Base-by-base conservation (phyloP, 2,113 vertebrate species). In the Phylloscopus whistleri region DNA sequence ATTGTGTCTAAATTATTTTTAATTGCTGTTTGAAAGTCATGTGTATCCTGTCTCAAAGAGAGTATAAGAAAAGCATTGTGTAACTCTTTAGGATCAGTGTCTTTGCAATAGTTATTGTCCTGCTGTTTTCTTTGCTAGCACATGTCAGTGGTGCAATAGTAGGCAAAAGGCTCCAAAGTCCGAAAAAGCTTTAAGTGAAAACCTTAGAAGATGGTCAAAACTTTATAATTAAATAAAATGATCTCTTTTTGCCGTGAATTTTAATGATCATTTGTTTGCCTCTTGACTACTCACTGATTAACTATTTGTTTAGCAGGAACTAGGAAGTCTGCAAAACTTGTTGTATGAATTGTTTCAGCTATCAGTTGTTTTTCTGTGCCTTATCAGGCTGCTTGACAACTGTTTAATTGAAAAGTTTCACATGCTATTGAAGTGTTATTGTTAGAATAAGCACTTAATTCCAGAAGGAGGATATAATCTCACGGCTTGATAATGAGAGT, bases 361-460 rank as follows among this genome's bases (percentile, higher is more conserved):
- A 80, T 92, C 68, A 41, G 59, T 82, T 80, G 39, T 70, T 68
- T 93, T 90, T 91, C 59, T 63, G 48, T 91, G 76, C 39, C 89
- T 87, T 95, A 78, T 93, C 89, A 41, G 76, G 21, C 60, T 87
- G 64, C 48, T 77, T 87, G 80, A 91, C 87, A 82, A 79, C 77
- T 75, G 39, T 75, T 88, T 86, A 88, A 84, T 86, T 92, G 86
- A 91, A 63, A 94, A 91, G 73, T 84, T 97, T 94, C 41, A 28
- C 49, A 64, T 86, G 43, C 80, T 86, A 33, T 93, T 89, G 43
- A 91, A 87, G 60, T 87, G 87, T 96, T 96, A 75, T 91, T 87
- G 93, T 93, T 95, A 87, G 74, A 94, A 67, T 86, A 96, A 90
- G 43, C 27, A 59, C 49, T 92, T 94, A 88, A 62, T 90, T 94